Evolutionary conservation across 1,140 invertebrate species (phyloP).

Genomic region (Ectropis grisescens): DNA sequence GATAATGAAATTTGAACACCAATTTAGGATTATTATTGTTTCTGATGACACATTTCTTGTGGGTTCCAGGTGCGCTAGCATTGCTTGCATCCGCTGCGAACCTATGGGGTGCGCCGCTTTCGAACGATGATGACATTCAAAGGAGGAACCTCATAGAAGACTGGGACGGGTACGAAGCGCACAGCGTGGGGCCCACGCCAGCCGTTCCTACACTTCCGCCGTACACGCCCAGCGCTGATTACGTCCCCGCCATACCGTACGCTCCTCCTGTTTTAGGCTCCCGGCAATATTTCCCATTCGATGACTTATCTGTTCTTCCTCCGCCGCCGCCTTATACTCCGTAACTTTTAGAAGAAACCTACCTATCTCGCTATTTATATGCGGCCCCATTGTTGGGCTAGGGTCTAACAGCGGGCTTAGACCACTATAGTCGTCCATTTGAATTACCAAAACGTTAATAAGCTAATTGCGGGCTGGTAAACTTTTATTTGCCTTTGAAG

Average conservation of each 20-base stretch:
- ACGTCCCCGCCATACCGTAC: slow-evolving; percentile 32
- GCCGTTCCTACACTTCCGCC: slow-evolving; percentile 46
- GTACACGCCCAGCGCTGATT: slow-evolving; percentile 56
- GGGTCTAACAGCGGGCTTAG: too few relatives aligned
- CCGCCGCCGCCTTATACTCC: slow-evolving; percentile 70
- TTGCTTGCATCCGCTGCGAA: slow-evolving; percentile 53
- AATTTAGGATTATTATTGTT: too few relatives aligned
- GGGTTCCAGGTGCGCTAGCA: slow-evolving; percentile 48
- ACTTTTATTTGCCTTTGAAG: too few relatives aligned
- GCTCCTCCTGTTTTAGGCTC: slow-evolving; percentile 49
- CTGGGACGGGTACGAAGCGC: slow-evolving; percentile 58
- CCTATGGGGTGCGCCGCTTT: slow-evolving; percentile 54
- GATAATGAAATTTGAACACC: too few relatives aligned
- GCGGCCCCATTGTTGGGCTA: too few relatives aligned
- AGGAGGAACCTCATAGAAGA: slow-evolving; percentile 55
- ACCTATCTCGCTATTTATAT: too few relatives aligned
- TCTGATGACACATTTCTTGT: too few relatives aligned
- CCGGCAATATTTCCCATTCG: slow-evolving; percentile 64
- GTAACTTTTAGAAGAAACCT: too few relatives aligned
- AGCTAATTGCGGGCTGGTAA: too few relatives aligned
- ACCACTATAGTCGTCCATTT: too few relatives aligned
- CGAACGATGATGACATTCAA: slow-evolving; percentile 52
- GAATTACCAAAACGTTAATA: too few relatives aligned
- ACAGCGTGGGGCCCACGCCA: slow-evolving; percentile 50
- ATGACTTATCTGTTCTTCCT: slow-evolving; percentile 58